Conservation (phyloP, 1,140 invertebrate genomes). For the Mylabris phalerata region DNA sequence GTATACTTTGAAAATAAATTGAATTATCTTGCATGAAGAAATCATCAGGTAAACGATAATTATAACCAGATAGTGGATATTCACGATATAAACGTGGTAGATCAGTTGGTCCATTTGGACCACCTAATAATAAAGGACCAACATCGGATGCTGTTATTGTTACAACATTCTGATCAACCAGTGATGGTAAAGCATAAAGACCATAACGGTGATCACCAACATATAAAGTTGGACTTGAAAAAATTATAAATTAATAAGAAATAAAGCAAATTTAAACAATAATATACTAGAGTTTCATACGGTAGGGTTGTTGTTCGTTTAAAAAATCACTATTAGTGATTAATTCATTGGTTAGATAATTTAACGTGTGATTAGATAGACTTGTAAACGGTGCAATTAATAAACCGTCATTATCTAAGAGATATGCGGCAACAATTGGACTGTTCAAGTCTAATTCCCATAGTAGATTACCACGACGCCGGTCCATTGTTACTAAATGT, state of each 20-base stretch:
- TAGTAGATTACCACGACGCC: slow-evolving; percentile 64
- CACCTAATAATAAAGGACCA: slow-evolving; percentile 60
- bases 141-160: slow-evolving; percentile 59
- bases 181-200: slow-evolving; percentile 83
- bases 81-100: slow-evolving; percentile 38
- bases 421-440: slow-evolving; percentile 87
- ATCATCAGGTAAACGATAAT: slow-evolving; percentile 31
- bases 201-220: slow-evolving; percentile 85
- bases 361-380: slow-evolving; percentile 77
- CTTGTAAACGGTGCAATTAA: slow-evolving; percentile 84
- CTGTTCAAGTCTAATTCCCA: slow-evolving; percentile 85
- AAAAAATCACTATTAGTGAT: slow-evolving; percentile 25
- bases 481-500: slow-evolving; percentile 69
- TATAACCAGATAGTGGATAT: slow-evolving; percentile 40
- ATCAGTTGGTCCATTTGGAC: slow-evolving; percentile 46
- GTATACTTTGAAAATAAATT: slow-evolving; percentile 42
- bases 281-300: slow-evolving; percentile 67
- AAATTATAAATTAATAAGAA: slow-evolving; percentile 13
- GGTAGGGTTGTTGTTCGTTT: slow-evolving; percentile 51
- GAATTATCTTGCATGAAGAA: slow-evolving; percentile 25
- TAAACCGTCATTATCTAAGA: slow-evolving; percentile 70
- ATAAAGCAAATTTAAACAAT: not conserved
- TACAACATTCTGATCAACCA: slow-evolving; percentile 78
- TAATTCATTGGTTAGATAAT: slow-evolving; percentile 32
- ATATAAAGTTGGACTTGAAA: slow-evolving; percentile 81